Conservation (phyloP, 2,888 invertebrate genomes). For the Aphrophora alni region DNA sequence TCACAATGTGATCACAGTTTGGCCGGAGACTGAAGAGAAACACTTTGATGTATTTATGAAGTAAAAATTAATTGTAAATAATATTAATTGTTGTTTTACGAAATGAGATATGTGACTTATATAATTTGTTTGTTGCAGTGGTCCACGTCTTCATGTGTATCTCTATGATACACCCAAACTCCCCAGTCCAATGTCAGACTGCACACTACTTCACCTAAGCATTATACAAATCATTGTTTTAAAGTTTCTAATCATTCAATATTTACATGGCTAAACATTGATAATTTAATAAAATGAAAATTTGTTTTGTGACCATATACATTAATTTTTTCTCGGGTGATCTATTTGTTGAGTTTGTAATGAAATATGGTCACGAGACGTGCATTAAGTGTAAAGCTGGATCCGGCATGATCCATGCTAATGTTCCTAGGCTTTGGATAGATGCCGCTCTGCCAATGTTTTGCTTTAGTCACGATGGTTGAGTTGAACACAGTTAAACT, state of each 20-base stretch:
- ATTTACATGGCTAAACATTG: not conserved
- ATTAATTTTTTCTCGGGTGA: not conserved
- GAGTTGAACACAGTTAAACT: constrained; percentile 3
- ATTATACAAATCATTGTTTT: not conserved
- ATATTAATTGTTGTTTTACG: too few relatives aligned
- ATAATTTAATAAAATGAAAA: not conserved
- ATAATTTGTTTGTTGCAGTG: not conserved
- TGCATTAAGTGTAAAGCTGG: not conserved
- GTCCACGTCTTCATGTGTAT: not conserved
- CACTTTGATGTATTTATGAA: too few relatives aligned
- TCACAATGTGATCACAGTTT: too few relatives aligned
- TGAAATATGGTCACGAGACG: not conserved
- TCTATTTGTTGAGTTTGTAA: not conserved
- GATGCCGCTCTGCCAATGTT: not conserved
- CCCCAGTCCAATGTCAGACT: not conserved
- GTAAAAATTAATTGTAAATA: too few relatives aligned
- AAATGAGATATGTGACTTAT: too few relatives aligned
- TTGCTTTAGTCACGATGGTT: not conserved
- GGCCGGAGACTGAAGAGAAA: too few relatives aligned
- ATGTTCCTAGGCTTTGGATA: not conserved
- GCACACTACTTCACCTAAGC: not conserved
- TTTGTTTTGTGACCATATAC: not conserved
- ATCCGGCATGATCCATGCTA: not conserved
- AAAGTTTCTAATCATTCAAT: not conserved
- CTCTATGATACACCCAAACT: not conserved